These are phyloP conservation scores for Crenuchus spilurus DNA, from an alignment of 2,797 vertebrate genomes.

Conservation along the genomic window DNA sequence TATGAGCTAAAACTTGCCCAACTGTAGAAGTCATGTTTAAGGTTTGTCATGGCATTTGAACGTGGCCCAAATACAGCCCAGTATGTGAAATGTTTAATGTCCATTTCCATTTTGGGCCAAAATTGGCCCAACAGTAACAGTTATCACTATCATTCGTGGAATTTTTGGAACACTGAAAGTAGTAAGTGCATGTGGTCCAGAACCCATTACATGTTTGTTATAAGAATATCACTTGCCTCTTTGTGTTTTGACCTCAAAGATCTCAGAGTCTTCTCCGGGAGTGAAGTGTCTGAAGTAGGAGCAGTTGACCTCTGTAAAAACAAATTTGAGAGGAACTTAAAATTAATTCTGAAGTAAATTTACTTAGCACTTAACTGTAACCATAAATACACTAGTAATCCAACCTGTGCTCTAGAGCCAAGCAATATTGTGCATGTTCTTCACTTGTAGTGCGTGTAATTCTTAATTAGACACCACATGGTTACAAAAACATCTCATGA, in stretches of 20 bases:
- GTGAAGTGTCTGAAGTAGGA: constrained; percentile 97
- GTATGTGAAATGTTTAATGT: no score
- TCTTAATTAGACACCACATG: neutral
- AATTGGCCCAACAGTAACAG: no score
- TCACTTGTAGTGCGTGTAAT: neutral
- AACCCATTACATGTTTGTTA: no score
- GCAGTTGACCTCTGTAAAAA: constrained; percentile 87
- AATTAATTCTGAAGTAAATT: neutral
- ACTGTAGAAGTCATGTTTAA: no score
- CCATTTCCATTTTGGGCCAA: no score
- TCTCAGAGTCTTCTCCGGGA: constrained; percentile 87
- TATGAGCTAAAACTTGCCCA: no score
- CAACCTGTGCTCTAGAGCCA: neutral
- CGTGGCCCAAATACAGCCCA: no score
- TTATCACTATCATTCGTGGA: no score
- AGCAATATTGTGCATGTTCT: neutral
- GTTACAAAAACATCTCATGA: neutral
- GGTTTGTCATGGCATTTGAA: no score
- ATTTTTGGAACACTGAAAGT: no score
- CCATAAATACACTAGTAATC: neutral
- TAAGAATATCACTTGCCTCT: constrained; percentile 82
- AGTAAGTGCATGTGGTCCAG: no score
- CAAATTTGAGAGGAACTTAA: neutral
- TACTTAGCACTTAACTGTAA: neutral
- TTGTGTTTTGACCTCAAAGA: constrained; percentile 95